phyloP scores from a whole-genome alignment of 2,113 vertebrate genomes.

The Peromyscus californicus region DNA sequence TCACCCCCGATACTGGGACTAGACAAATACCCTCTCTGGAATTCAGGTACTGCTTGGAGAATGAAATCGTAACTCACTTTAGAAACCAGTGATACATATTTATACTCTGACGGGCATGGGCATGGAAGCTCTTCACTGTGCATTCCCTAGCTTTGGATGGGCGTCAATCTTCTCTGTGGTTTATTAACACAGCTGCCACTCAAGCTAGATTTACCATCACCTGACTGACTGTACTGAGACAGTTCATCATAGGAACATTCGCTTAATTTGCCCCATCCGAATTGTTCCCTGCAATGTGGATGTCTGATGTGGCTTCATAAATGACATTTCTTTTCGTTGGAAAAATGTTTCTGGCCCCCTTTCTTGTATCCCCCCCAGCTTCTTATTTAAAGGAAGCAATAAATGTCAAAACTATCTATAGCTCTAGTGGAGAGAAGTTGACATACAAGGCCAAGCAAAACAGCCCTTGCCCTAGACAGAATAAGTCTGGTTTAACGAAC shows the following conservation, averaged over 20 bases:
- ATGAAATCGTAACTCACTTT: slow-evolving; percentile 90
- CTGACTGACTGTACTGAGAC: slow-evolving; percentile 83
- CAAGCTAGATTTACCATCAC: slow-evolving; percentile 84
- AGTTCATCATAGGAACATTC: slow-evolving; percentile 78
- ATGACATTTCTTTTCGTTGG: slow-evolving; percentile 27
- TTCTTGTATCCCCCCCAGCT: not conserved
- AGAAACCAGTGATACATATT: slow-evolving; percentile 88
- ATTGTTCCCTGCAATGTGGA: slow-evolving; percentile 61
- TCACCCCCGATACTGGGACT: slow-evolving; percentile 85
- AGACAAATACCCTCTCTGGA: slow-evolving; percentile 89
- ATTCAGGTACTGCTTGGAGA: slow-evolving; percentile 88
- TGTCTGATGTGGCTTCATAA: not conserved
- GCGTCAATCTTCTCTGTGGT: slow-evolving; percentile 86
- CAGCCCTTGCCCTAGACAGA: slow-evolving; percentile 17
- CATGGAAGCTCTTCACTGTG: slow-evolving; percentile 81
- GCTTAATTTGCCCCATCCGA: slow-evolving; percentile 82
- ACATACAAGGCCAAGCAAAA: slow-evolving; percentile 78
- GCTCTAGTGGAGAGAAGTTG: slow-evolving; percentile 66
- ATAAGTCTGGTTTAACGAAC: not conserved
- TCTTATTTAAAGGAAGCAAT: slow-evolving; percentile 72
- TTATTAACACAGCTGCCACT: slow-evolving; percentile 88
- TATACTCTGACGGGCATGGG: slow-evolving; percentile 83
- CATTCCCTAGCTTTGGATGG: slow-evolving; percentile 76
- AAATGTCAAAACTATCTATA: slow-evolving; percentile 83
- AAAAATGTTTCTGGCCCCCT: slow-evolving; percentile 27